These are phyloP conservation scores for Thaumatotibia leucotreta DNA, from an alignment of 1,140 invertebrate genomes.

Conservation along the genomic window DNA sequence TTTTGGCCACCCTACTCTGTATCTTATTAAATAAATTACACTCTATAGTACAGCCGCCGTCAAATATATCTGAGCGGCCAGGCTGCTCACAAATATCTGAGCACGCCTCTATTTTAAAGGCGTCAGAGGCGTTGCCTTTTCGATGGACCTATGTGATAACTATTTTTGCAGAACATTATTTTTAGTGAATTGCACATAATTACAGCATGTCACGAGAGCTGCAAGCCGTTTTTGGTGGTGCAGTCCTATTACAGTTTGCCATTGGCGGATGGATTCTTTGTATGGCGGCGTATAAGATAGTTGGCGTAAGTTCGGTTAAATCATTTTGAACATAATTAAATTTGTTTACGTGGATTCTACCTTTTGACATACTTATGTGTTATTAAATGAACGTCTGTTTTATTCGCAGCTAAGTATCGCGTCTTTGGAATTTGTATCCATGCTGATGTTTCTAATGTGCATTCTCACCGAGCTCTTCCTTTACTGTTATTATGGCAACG, in stretches of 20 bases:
- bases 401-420: conserved; percentile 38
- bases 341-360: not conserved
- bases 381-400: not conserved
- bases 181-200: not conserved
- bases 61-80: too few relatives aligned
- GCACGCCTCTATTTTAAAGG: too few relatives aligned
- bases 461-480: conserved; percentile 64
- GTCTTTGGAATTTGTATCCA: conserved; percentile 63
- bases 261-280: conserved; percentile 64
- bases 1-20: too few relatives aligned
- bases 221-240: conserved; percentile 48
- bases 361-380: too few relatives aligned
- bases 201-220: conserved; percentile 37
- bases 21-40: too few relatives aligned
- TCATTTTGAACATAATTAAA: not conserved
- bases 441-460: conserved; percentile 57
- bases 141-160: too few relatives aligned
- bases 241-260: conserved; percentile 54
- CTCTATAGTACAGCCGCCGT: too few relatives aligned
- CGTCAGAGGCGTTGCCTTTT: too few relatives aligned
- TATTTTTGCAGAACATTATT: too few relatives aligned
- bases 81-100: too few relatives aligned
- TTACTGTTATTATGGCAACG: conserved; percentile 66
- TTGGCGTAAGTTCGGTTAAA: conserved; percentile 40
- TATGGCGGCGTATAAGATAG: conserved; percentile 61